Evolutionary conservation across 2,797 vertebrate species (phyloP), one percentile per base, ranked within the genome.

Genomic region (Antennarius maculatus): DNA sequence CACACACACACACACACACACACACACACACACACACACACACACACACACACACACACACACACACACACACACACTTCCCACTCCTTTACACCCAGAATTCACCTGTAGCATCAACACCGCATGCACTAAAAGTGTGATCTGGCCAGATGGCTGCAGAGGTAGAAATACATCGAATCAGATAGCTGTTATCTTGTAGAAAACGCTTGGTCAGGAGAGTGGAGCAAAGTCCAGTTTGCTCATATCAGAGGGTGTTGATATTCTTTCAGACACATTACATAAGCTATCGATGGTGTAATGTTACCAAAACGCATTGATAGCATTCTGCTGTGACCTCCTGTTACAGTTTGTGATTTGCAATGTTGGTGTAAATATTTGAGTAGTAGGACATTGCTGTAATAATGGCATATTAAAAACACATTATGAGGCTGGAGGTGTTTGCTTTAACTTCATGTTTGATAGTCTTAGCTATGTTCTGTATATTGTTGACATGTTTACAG

Each of bases 171-270:
- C 15, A 50, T 66, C 45, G 66, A 61, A 76, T 70, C 61, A 48
- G 69, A 79, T 72, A 76, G 61, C 51, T 12, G 43, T 76, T 83
- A 82, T 84, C 74, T 41, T 16, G 62, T 61, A 17, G 28, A 71
- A 50, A 82, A 78, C 64, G 69, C 66, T 76, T 77, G 57, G 57
- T 86, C 72, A 69, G 61, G 64, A 59, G 29, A 16, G 16, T 12
- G 46, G 81, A 51, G 51, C 72, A 82, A 86, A 85, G 85, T 86
- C 71, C 80, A 81, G 2, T n/a, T 37, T 31, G 54, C 46, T 59
- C 73, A 74, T 74, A 76, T 69, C 61, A 74, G 41, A 66, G 4
- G 46, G 58, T 42, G 16, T 43, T 61, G 52, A 52, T 60, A 56
- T 78, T 61, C 69, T 71, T 28, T n/a, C 28, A 42, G 8, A 68